These are phyloP conservation scores for Halcyon malimbica DNA, from an alignment of 2,113 vertebrate species.

Conservation along the genomic window DNA sequence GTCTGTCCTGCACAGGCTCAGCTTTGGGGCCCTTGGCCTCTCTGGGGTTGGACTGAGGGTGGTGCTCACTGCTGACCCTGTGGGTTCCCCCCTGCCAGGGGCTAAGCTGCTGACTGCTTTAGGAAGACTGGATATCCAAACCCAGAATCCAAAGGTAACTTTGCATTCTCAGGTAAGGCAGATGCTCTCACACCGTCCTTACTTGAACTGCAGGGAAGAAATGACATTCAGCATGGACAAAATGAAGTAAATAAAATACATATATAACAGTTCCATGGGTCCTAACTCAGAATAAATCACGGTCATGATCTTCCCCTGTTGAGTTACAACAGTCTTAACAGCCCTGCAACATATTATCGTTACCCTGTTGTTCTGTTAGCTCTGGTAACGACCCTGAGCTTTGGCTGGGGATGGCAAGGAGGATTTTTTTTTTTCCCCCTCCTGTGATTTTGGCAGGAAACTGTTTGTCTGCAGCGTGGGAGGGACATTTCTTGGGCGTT, in stretches of 20 bases:
- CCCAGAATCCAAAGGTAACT: background rate
- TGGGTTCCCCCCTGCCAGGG: background rate
- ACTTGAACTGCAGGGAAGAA: background rate
- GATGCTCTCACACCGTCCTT: background rate
- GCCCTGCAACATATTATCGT: background rate
- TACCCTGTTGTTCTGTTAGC: background rate
- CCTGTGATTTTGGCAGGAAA: background rate
- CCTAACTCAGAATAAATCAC: background rate
- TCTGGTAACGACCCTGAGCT: background rate
- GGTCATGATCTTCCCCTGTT: background rate
- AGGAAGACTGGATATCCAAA: background rate
- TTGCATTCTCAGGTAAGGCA: background rate
- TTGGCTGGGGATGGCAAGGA: background rate
- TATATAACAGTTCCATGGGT: background rate
- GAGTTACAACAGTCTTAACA: background rate
- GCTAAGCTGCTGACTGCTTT: background rate
- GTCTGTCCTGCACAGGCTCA: background rate
- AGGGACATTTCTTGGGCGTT: background rate
- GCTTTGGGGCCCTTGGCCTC: background rate
- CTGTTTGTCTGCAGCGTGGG: background rate
- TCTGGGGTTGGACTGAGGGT: background rate
- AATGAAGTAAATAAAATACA: background rate
- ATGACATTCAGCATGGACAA: background rate
- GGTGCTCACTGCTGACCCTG: background rate
- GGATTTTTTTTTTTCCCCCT: fast-evolving